Evolutionary conservation across 2,113 vertebrate genomes (phyloP), one percentile per base, ranked within the genome.

Genomic region (Nibea coibor): DNA sequence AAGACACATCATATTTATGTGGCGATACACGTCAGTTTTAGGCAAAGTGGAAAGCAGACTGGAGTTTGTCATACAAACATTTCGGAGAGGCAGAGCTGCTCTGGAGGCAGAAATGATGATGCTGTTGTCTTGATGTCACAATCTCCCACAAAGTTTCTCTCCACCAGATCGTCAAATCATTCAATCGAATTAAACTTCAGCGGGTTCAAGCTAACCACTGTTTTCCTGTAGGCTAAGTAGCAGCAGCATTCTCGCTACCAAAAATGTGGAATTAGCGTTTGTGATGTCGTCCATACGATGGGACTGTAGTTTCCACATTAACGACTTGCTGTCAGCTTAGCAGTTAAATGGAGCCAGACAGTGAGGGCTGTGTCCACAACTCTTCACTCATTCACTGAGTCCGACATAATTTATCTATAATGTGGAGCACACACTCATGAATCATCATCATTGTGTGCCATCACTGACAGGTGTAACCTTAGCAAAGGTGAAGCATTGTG

Each of bases 21-120:
- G 59, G 50, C 35, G 22, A 47, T 72, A 63, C 42, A 35, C 35
- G 71, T 65, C 56, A 72, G 39, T 62, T 73, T 72, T 73, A 24
- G 16, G 66, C 10, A 65, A 78, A 62, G 16, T 54, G 20, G 59
- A 58, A 61, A 43, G 20, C 43, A 48, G 70, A 54, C 45, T 71
- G 64, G 9, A 48, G 45, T 70, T 83, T 72, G 45, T 50, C 74
- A 51, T 24, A 64, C 28, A 74, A 82, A 85, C 65, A 73, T 71
- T 68, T 76, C 53, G 77, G 63, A 58, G 81, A 77, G 54, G 63
- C 81, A 80, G 85, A 83, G 68, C 72, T 74, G 68, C 68, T 78
- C 63, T 65, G 54, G 69, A 58, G 75, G 63, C 67, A 82, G 51
- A 68, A 77, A 64, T 64, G 16, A 26, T 57, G 19, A 47, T 65